These are phyloP conservation scores for Athalia cordata DNA, from an alignment of 2,888 invertebrate species.

Conservation along the genomic window DNA sequence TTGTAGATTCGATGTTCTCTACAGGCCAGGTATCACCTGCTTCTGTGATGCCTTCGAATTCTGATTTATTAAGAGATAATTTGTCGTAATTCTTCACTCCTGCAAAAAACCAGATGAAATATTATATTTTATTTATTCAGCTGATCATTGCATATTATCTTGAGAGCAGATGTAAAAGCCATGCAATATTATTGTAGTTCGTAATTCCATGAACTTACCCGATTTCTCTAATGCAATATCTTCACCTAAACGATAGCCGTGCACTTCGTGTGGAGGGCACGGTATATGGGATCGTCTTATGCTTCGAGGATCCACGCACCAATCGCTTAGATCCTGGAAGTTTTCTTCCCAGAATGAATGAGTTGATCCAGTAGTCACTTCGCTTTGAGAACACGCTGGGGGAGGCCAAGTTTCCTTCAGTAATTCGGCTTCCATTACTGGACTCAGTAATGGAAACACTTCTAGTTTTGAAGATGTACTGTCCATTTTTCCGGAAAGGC, in stretches of 20 bases:
- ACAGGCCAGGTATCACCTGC: conserved; percentile 23
- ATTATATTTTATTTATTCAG: background rate
- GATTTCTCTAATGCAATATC: conserved; percentile 60
- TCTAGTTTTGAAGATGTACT: conserved; percentile 56
- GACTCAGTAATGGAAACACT: conserved; percentile 61
- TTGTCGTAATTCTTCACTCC: conserved; percentile 32
- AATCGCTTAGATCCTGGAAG: conserved; percentile 82
- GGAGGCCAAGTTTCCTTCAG: conserved; percentile 55
- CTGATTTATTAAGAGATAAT: conserved; percentile 36
- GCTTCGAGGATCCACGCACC: conserved; percentile 72
- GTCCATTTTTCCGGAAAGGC: conserved; percentile 50
- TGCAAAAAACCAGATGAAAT: background rate
- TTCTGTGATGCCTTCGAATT: conserved; percentile 4
- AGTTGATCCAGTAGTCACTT: background rate
- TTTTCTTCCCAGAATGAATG: conserved; percentile 75
- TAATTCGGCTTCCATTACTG: conserved; percentile 62
- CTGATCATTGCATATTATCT: background rate
- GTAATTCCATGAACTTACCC: conserved; percentile 57
- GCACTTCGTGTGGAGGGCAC: conserved; percentile 61
- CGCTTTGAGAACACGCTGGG: conserved; percentile 17
- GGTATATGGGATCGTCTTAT: conserved; percentile 36
- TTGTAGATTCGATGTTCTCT: conserved; percentile 28
- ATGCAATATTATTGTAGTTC: too few relatives aligned
- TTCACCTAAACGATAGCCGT: conserved; percentile 72
- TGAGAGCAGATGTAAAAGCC: background rate